Conservation (phyloP, 2,888 invertebrate species). For the Meandrusa payeni region DNA sequence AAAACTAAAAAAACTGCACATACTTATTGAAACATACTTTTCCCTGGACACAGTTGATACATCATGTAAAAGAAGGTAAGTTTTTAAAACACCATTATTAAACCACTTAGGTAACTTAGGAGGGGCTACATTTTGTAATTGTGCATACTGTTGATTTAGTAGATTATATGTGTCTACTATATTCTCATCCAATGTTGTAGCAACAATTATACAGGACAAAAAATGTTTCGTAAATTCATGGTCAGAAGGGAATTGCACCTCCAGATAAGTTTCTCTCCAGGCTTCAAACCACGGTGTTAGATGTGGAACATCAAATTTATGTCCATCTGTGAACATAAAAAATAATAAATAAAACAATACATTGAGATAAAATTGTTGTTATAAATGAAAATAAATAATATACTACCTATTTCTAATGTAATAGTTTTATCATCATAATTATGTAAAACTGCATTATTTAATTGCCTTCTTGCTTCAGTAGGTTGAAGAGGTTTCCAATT, state of each 20-base stretch:
- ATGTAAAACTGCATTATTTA: conserved; percentile 90
- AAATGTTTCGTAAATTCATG: conserved; percentile 98
- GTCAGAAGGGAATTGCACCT: conserved; percentile 93
- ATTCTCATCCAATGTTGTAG: conserved; percentile 86
- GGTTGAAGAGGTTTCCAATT: conserved; percentile 91
- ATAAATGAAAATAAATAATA: conserved; percentile 9
- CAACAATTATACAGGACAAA: conserved; percentile 89
- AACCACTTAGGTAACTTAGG: conserved; percentile 93
- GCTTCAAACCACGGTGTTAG: conserved; percentile 97
- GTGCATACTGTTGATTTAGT: conserved; percentile 89
- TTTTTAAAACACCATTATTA: conserved; percentile 88
- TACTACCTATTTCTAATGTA: conserved; percentile 74
- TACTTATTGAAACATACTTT: conserved; percentile 81
- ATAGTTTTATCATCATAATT: conserved; percentile 77
- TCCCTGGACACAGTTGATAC: conserved; percentile 85
- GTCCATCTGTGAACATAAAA: conserved; percentile 58
- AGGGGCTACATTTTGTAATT: conserved; percentile 87
- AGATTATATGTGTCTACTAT: conserved; percentile 91
- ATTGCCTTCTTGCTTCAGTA: conserved; percentile 89
- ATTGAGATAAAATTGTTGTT: no score
- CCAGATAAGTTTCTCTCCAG: conserved; percentile 95
- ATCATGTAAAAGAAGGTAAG: conserved; percentile 95
- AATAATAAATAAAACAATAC: conserved; percentile 1
- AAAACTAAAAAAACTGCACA: conserved; percentile 2
- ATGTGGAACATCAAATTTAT: conserved; percentile 85